A percentile compares a stretch with the other conserved stretches of the same genome.
These are phyloP conservation scores for Copidosoma floridanum DNA, from an alignment of 1,140 invertebrate genomes.

Conservation along the genomic window DNA sequence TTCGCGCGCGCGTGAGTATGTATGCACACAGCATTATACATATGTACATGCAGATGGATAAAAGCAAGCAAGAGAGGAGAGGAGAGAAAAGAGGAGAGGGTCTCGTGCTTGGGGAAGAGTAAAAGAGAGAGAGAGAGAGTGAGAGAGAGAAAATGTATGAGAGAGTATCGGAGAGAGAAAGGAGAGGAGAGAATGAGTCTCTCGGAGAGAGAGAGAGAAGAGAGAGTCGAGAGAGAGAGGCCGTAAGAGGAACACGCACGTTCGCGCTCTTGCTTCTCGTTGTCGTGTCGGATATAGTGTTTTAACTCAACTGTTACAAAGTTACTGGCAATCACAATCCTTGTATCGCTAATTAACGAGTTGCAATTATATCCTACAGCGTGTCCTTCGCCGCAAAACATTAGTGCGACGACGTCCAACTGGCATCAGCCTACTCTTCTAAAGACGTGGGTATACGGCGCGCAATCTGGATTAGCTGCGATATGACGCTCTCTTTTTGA, in stretches of 20 bases:
- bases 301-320: too few species aligned
- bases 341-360: too few species aligned
- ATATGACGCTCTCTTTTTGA: too few species aligned
- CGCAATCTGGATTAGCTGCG: too few species aligned
- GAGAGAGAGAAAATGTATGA: constrained; percentile 12
- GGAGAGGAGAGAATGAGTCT: constrained; percentile 24
- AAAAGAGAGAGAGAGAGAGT: constrained; percentile 20
- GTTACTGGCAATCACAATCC: too few species aligned
- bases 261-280: constrained; percentile 13
- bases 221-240: background rate
- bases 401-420: too few species aligned
- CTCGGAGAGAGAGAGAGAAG: constrained; percentile 20
- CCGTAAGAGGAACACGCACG: background rate
- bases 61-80: constrained; percentile 16
- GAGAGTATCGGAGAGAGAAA: constrained; percentile 19
- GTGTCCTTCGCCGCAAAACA: too few species aligned
- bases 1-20: constrained; percentile 23
- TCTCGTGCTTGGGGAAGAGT: constrained; percentile 5
- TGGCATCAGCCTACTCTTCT: too few species aligned
- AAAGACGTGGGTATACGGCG: too few species aligned
- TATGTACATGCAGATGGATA: constrained; percentile 19
- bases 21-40: too few species aligned
- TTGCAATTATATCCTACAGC: too few species aligned
- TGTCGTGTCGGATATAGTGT: too few species aligned
- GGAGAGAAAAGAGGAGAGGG: constrained; percentile 10